phyloP scores from a whole-genome alignment of 2,888 invertebrate species.

The Drosophila greeni region DNA sequence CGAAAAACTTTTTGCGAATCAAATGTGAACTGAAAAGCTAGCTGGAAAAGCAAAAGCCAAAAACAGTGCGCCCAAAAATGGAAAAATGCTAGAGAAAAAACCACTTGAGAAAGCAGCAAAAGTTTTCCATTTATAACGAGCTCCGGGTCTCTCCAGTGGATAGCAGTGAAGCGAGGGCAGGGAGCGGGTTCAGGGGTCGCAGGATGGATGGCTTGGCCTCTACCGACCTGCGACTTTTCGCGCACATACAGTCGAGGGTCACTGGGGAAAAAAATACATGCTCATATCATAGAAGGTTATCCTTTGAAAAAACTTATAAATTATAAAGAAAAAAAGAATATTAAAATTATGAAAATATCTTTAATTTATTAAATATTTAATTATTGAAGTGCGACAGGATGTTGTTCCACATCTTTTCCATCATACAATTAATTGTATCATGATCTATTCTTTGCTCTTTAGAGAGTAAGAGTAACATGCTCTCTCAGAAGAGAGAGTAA shows the following conservation, averaged over 20 bases:
- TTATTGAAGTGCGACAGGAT: too few relatives aligned
- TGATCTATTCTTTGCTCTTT: too few relatives aligned
- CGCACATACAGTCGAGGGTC: neutral
- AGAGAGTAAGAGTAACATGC: too few relatives aligned
- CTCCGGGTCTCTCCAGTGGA: slow-evolving; percentile 48
- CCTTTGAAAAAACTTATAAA: neutral
- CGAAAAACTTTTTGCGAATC: slow-evolving; percentile 36
- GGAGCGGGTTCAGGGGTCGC: slow-evolving; percentile 2
- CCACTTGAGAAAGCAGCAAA: slow-evolving; percentile 72
- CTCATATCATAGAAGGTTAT: neutral
- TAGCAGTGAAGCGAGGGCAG: slow-evolving; percentile 20
- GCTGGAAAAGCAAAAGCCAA: slow-evolving; percentile 33
- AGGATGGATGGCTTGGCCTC: slow-evolving; percentile 42
- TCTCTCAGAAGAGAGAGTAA: too few relatives aligned
- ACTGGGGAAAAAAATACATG: slow-evolving; percentile 4
- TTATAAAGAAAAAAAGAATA: neutral
- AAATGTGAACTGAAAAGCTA: slow-evolving; percentile 33
- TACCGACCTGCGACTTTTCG: slow-evolving; percentile 31
- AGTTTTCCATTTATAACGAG: slow-evolving; percentile 74
- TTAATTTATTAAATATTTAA: too few relatives aligned
- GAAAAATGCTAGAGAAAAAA: slow-evolving; percentile 58
- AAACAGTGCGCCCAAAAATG: slow-evolving; percentile 26
- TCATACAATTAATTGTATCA: too few relatives aligned
- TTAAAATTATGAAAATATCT: too few relatives aligned
- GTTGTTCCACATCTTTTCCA: too few relatives aligned